A percentile compares a stretch with the other conserved stretches of the same genome.
phyloP scores from a whole-genome alignment of 2,888 invertebrate species.

The Tinea semifulvella region DNA sequence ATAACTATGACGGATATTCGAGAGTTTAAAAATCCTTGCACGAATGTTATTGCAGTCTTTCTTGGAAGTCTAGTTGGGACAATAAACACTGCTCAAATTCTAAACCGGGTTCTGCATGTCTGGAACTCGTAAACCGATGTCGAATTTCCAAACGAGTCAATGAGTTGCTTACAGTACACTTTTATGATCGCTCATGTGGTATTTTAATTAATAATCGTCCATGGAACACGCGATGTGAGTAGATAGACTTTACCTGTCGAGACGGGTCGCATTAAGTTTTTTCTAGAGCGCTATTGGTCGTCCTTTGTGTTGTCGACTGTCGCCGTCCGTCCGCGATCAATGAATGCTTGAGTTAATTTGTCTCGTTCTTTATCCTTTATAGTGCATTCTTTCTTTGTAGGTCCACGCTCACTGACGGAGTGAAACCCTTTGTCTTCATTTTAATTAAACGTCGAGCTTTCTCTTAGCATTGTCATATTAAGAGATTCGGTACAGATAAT shows the following conservation, averaged over 20 bases:
- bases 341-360: slow-evolving; percentile 12
- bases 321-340: slow-evolving; percentile 5
- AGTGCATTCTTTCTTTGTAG: slow-evolving; percentile 10
- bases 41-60: slow-evolving; percentile 6
- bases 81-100: background rate
- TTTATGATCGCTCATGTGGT: slow-evolving; percentile 17
- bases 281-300: background rate
- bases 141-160: slow-evolving; percentile 9
- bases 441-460: slow-evolving; percentile 14
- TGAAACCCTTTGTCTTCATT: slow-evolving; percentile 8
- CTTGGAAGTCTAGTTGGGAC: background rate
- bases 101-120: slow-evolving; percentile 8
- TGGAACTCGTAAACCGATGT: background rate
- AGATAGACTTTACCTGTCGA: background rate
- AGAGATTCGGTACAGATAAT: slow-evolving; percentile 12
- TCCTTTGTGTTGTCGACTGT: slow-evolving; percentile 6
- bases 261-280: slow-evolving; percentile 1
- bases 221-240: slow-evolving; percentile 15
- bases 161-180: slow-evolving; percentile 4
- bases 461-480: slow-evolving; percentile 11
- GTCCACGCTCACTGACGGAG: background rate
- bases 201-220: slow-evolving; percentile 18
- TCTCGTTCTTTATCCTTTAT: slow-evolving; percentile 11
- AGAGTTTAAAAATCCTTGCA: slow-evolving; percentile 9
- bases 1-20: slow-evolving; percentile 6